Evolutionary conservation across 2,888 invertebrate genomes (phyloP).

Genomic region (Lithophane socia): DNA sequence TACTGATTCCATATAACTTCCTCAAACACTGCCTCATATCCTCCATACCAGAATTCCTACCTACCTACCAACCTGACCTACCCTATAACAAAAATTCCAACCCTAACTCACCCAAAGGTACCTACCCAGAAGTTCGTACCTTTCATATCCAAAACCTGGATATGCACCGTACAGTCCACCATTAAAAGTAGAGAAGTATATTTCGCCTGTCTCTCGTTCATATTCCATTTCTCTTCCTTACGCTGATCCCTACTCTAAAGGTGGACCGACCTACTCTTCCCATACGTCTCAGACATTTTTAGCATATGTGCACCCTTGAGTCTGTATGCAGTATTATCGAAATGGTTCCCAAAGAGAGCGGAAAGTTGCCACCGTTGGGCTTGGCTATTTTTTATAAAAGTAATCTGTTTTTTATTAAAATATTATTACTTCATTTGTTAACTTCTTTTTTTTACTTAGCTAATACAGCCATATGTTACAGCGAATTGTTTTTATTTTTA

Average conservation of each 20-base stretch:
- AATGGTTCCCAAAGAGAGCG: not conserved
- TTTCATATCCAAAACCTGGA: too few relatives aligned
- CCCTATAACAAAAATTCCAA: too few relatives aligned
- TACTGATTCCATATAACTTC: too few relatives aligned
- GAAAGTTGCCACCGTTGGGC: not conserved
- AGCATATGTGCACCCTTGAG: not conserved
- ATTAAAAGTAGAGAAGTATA: not conserved
- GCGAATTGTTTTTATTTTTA: not conserved
- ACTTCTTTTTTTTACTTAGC: not conserved
- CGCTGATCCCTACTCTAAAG: not conserved
- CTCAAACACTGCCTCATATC: not conserved
- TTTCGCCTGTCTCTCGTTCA: slow-evolving; percentile 1
- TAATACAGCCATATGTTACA: not conserved
- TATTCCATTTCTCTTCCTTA: not conserved
- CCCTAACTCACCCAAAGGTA: too few relatives aligned
- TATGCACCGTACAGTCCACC: too few relatives aligned
- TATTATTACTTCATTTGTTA: not conserved
- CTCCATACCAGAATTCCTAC: too few relatives aligned
- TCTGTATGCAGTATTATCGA: not conserved
- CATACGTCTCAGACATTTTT: slow-evolving; percentile 3
- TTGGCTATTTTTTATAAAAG: not conserved
- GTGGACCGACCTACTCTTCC: not conserved
- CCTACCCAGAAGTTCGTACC: not conserved
- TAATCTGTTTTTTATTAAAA: not conserved
- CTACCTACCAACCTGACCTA: too few relatives aligned